Evolutionary conservation across 2,888 invertebrate species (phyloP).

Genomic region (Melanostoma mellinum): DNA sequence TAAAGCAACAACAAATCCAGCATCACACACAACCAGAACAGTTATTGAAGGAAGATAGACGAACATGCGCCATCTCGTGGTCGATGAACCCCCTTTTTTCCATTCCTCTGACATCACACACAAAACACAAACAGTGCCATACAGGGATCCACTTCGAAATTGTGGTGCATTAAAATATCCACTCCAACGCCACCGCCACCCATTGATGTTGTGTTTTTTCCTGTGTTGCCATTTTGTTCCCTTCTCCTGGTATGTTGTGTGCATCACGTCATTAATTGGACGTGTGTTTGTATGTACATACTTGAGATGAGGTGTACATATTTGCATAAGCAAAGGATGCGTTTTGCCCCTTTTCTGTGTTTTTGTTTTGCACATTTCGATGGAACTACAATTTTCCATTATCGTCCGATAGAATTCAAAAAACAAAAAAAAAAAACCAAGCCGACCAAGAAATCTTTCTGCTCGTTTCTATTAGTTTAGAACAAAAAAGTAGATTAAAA

Average conservation of each 20-base stretch:
- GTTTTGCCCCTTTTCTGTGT: constrained; percentile 21
- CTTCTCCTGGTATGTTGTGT: constrained; percentile 12
- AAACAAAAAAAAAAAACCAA: constrained; percentile 8
- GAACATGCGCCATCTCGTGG: constrained; percentile 64
- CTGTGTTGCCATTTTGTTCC: constrained; percentile 46
- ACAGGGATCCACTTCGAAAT: constrained; percentile 33
- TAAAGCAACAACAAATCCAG: constrained; percentile 35
- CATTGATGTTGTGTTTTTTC: constrained; percentile 64
- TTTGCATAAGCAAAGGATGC: constrained; percentile 59
- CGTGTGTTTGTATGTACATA: constrained; percentile 26
- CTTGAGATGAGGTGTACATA: constrained; percentile 43
- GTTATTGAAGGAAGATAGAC: constrained; percentile 64
- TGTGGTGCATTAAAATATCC: constrained; percentile 67
- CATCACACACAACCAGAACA: constrained; percentile 67
- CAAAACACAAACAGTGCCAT: not conserved
- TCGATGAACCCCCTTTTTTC: constrained; percentile 52
- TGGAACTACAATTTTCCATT: constrained; percentile 63
- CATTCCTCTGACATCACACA: constrained; percentile 22
- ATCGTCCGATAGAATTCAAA: constrained; percentile 52
- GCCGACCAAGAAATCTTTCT: not conserved
- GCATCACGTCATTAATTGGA: constrained; percentile 70
- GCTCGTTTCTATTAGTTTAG: not conserved
- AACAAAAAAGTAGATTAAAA: constrained; percentile 31
- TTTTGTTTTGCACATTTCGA: constrained; percentile 30
- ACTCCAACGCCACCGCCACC: constrained; percentile 70